Base-by-base conservation (phyloP, 1,140 invertebrate species). In the Ostrea denselamellosa region DNA sequence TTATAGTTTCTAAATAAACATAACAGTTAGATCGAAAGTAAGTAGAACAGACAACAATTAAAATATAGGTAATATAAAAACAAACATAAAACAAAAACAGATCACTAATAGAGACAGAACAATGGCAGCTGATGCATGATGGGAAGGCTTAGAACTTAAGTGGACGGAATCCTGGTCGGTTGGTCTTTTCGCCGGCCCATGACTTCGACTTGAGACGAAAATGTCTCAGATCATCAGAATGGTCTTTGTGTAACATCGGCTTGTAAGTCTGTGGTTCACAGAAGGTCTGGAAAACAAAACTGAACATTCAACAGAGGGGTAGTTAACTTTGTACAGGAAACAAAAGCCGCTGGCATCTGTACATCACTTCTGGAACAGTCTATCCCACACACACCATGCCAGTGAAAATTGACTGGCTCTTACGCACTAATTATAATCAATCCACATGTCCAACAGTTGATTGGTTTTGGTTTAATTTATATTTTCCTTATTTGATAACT, bases 151-250 rank as follows among this genome's bases (percentile, higher is more conserved):
- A 93, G 86, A 93, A 93, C 87, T 94, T 94, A 0, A 94, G 89
- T 44, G 90, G 91, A 77, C 93, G 84, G 58, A 93, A 90, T 10
- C 92, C 92, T 8, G 91, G 87, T 54, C 92, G 86, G 12, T 88
- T 85, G 25, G 86, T 58, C 87, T 92, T 92, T 22, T 93, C 94
- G 25, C 92, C 93, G 12, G 91, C 92, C 94, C 90, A 96, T 0
- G 97, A 97, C 94, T 97, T 98, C 87, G 97, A 97, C 92, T 97
- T 97, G 87, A 96, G 96, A 25, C 97, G 95, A 92, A 98, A 98
- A 89, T 96, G 96, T 77, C 96, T 95, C 52, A 98, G 95, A 87
- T 98, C 97, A 19, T 96, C 96, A 85, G 96, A 96, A 92, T 97
- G 96, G 87, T 97, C 96, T 4, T 97, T 96, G 92, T 98, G 96